Conservation (phyloP, 2,888 invertebrate genomes). For the Cancer borealis region DNA sequence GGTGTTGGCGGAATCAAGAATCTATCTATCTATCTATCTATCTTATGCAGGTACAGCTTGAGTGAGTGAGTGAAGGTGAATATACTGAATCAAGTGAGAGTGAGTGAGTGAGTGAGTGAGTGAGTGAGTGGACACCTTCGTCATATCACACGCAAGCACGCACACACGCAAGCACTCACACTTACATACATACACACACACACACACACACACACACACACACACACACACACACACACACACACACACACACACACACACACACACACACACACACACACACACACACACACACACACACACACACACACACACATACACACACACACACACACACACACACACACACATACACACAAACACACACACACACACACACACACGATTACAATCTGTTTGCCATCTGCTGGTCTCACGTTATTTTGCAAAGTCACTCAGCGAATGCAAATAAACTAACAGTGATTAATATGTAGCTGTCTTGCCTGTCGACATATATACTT, state of each 20-base stretch:
- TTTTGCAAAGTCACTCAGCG: not conserved
- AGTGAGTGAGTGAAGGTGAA: no score
- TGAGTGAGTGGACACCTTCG: no score
- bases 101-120: not conserved
- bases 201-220: constrained; percentile 7
- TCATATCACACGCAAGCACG: no score
- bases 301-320: not conserved
- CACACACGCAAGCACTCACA: not conserved
- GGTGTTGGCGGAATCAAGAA: no score
- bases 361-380: not conserved
- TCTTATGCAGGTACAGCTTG: no score
- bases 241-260: not conserved
- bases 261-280: not conserved
- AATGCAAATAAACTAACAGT: not conserved
- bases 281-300: not conserved
- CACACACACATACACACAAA: not conserved
- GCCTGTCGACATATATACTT: not conserved
- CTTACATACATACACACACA: not conserved
- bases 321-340: no score
- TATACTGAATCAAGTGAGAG: no score
- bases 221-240: no score
- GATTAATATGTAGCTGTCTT: not conserved
- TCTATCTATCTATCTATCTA: no score
- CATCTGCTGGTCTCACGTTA: not conserved
- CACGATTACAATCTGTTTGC: not conserved